These are phyloP conservation scores for Neotragus moschatus DNA, from an alignment of 2,113 vertebrate species.

Conservation along the genomic window DNA sequence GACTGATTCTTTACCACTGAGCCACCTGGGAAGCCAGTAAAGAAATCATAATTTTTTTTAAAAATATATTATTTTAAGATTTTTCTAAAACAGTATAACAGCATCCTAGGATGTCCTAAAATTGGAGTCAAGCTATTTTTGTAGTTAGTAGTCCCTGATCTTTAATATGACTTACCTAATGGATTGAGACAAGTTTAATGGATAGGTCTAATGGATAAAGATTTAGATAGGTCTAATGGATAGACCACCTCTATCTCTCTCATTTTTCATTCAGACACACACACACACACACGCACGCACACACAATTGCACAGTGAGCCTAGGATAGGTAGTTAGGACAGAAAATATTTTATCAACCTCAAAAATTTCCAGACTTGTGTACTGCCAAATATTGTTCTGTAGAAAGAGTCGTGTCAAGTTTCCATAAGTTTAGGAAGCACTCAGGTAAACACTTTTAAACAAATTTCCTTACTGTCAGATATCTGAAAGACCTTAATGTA, in stretches of 20 bases:
- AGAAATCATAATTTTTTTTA: neutral
- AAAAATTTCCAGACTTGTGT: neutral
- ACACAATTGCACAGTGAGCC: neutral
- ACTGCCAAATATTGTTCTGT: neutral
- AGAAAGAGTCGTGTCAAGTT: neutral
- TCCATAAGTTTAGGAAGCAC: neutral
- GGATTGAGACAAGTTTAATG: too few species aligned
- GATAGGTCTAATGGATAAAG: too few species aligned
- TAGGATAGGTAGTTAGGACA: neutral
- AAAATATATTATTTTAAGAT: neutral
- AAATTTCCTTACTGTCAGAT: neutral
- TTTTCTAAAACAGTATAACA: neutral
- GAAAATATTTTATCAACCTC: neutral
- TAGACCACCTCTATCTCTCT: neutral
- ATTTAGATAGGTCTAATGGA: too few species aligned
- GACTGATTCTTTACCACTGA: neutral
- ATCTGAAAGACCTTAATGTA: neutral
- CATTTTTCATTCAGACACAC: neutral
- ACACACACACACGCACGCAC: too few species aligned
- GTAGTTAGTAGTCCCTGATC: neutral
- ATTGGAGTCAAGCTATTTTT: neutral
- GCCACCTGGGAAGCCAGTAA: neutral
- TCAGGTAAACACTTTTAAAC: neutral
- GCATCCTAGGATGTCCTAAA: neutral
- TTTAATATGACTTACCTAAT: neutral